Conservation (phyloP, 2,797 vertebrate genomes). For the Sus cebifrons region DNA sequence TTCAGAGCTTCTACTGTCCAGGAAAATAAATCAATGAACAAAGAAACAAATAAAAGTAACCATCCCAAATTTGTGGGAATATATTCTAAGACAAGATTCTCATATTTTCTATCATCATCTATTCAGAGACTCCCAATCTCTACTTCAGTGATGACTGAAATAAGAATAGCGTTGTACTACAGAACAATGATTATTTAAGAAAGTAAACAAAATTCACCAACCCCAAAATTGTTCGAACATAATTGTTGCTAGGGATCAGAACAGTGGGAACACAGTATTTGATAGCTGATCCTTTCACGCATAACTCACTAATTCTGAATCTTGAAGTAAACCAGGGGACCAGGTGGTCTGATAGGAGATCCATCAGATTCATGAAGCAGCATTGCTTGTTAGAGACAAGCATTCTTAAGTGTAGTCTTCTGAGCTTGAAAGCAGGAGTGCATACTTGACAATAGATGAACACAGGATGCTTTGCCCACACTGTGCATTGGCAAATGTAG, state of each 20-base stretch:
- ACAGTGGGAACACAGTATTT: background rate
- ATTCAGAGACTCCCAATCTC: background rate
- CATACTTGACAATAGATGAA: background rate
- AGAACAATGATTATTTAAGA: background rate
- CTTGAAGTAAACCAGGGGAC: background rate
- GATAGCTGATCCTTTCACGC: background rate
- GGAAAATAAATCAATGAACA: background rate
- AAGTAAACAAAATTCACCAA: background rate
- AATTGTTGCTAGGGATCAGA: background rate
- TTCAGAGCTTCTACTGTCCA: background rate
- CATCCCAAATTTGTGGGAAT: background rate
- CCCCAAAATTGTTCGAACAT: background rate
- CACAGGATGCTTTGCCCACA: background rate
- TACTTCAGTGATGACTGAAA: background rate
- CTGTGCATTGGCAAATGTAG: background rate
- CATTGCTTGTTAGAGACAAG: background rate
- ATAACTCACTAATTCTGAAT: background rate
- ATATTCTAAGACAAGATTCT: background rate
- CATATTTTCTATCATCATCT: background rate
- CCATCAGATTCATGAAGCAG: background rate
- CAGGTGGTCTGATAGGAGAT: background rate
- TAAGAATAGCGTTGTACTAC: background rate
- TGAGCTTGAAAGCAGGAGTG: background rate
- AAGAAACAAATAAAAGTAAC: background rate
- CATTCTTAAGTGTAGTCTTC: background rate